Percentiles rank a stretch among this genome's conserved stretches.
Conservation (phyloP, 2,113 vertebrate genomes). For the Carassius carassius region DNA sequence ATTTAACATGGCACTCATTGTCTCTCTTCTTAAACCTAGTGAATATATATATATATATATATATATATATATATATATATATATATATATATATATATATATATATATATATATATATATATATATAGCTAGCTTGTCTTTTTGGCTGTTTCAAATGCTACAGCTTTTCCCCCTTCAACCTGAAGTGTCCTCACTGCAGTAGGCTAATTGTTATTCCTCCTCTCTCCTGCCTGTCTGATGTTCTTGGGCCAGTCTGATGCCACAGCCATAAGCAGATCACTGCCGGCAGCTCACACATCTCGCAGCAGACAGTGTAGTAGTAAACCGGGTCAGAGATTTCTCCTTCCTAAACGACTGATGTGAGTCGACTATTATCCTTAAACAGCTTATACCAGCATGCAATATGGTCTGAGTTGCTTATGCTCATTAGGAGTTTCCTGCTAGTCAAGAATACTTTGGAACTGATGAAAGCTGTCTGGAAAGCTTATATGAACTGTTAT, state of each 20-base stretch:
- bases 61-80: too few species aligned
- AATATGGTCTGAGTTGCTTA: not conserved
- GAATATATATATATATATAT: not conserved
- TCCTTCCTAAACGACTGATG: slow-evolving; percentile 6
- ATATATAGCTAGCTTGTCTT: too few species aligned
- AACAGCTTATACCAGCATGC: not conserved
- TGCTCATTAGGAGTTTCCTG: not conserved
- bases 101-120: too few species aligned
- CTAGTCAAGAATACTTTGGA: not conserved
- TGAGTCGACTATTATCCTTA: not conserved
- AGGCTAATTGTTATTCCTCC: slow-evolving; percentile 4
- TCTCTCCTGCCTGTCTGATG: slow-evolving; percentile 36
- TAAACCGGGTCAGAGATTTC: slow-evolving; percentile 36
- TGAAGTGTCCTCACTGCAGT: slow-evolving; percentile 41
- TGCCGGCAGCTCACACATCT: slow-evolving; percentile 16
- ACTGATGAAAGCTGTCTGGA: not conserved
- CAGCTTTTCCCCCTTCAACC: not conserved
- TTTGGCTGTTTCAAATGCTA: too few species aligned
- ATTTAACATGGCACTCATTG: not conserved
- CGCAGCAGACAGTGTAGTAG: slow-evolving; percentile 20
- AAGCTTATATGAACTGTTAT: not conserved
- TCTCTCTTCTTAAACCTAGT: not conserved
- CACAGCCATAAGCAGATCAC: not conserved
- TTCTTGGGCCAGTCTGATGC: not conserved
- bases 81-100: too few species aligned